Evolutionary conservation across 1,140 invertebrate species (phyloP), one percentile per base, ranked within the genome.

Genomic region (Neocloeon triangulifer): DNA sequence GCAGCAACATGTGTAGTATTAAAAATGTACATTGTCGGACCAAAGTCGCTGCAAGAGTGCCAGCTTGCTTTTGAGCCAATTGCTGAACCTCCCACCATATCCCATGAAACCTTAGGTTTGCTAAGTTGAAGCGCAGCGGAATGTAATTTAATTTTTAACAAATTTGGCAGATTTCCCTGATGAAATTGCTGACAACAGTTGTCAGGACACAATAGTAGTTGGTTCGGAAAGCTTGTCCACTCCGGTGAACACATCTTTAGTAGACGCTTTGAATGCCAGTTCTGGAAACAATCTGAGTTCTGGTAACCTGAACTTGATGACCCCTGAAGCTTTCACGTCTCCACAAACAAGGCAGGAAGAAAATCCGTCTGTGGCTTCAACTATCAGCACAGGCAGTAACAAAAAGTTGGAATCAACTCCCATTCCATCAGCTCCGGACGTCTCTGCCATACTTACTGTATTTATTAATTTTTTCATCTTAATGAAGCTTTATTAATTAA

Each of bases 21-120:
- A 14, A 64, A 68, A 27, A 68, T 91, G 57, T 80, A 75, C 52
- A 62, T 85, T 26, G 73, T 91, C 26, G 81, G 89, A 49, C 78
- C 81, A 3, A 88, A 84, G 48, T 77, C 78, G 14, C 51, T 89
- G 25, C 81, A 88, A 51, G 75, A 86, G 43, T 79, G 81, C 45
- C 65, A 71, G 43, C 77, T 88, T 33, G 62, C 68, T 10, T 86
- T 80, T 47, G 58, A 66, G 37, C 69, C 72, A 2, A 62, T 48
- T 4, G 39, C n/a, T n/a, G n/a, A n/a, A n/a, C n/a, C n/a, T n/a
- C n/a, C n/a, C n/a, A n/a, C n/a, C n/a, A n/a, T 26, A 5, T 26
- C 25, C 7, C 25, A 26, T 26, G 25, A 26, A 12, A 13, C 25
- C 7, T 26, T 26, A 26, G 25, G 25, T 26, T n/a, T n/a, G n/a